Percentiles rank a stretch among this genome's conserved stretches.
These are phyloP conservation scores for Nycticorax nycticorax DNA, from an alignment of 2,113 vertebrate species.

Conservation along the genomic window DNA sequence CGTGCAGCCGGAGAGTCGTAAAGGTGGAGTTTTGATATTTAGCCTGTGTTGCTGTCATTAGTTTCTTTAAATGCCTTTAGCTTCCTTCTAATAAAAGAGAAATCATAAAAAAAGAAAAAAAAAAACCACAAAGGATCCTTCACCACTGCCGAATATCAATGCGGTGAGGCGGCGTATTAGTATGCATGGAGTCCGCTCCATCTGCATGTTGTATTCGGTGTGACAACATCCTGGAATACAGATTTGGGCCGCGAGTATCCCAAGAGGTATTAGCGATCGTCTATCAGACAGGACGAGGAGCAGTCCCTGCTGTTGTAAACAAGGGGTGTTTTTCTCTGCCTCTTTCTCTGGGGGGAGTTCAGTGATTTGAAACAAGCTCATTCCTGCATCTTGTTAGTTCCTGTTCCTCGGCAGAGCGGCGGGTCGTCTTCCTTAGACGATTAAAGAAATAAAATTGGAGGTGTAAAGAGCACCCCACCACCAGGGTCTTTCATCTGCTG, in stretches of 20 bases:
- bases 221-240: slow-evolving; percentile 60
- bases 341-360: background rate
- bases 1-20: background rate
- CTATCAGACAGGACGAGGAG: slow-evolving; percentile 33
- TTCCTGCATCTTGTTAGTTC: background rate
- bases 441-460: background rate
- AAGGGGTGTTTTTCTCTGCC: slow-evolving; percentile 25
- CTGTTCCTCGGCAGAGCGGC: fast-evolving
- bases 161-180: background rate
- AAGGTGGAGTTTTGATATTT: slow-evolving; percentile 10
- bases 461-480: background rate
- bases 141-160: background rate
- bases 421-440: background rate
- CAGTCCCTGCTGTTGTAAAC: slow-evolving; percentile 31
- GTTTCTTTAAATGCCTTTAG: slow-evolving; percentile 24
- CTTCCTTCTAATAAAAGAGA: slow-evolving; percentile 55
- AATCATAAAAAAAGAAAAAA: slow-evolving; percentile 23
- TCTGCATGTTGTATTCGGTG: slow-evolving; percentile 2
- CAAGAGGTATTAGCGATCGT: background rate
- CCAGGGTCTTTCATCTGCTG: background rate
- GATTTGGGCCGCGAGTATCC: slow-evolving; percentile 2
- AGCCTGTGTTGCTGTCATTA: background rate
- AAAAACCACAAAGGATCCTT: slow-evolving; percentile 7
- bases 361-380: slow-evolving; percentile 16
- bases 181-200: background rate